Evolutionary conservation across 2,888 invertebrate species (phyloP).

Genomic region (Acanthosepion esculentum): DNA sequence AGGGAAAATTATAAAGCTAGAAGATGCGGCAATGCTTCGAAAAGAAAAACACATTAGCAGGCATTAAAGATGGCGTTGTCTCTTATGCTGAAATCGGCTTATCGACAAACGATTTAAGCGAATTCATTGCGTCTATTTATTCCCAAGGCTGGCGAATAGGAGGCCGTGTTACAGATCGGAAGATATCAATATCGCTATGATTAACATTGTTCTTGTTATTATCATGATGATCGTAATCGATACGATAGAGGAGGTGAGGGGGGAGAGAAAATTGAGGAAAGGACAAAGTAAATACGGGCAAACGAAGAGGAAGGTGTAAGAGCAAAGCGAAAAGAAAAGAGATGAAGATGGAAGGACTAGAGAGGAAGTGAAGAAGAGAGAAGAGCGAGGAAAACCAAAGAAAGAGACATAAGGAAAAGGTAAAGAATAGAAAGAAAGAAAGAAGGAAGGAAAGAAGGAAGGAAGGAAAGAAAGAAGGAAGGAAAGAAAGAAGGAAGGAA

Average conservation of each 20-base stretch:
- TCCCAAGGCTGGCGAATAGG: neutral
- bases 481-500: no score
- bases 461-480: no score
- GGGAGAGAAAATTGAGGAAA: neutral
- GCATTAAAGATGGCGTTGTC: neutral
- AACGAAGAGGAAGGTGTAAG: neutral
- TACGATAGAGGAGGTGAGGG: neutral
- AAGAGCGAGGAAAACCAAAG: fast-evolving
- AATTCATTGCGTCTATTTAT: constrained; percentile 33
- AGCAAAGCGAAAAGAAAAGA: neutral
- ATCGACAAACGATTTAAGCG: neutral
- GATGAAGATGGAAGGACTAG: neutral
- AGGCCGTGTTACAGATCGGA: neutral
- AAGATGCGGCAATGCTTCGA: neutral
- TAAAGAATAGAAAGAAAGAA: neutral
- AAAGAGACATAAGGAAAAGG: neutral
- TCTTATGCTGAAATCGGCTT: neutral
- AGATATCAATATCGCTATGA: neutral
- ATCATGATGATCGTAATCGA: neutral
- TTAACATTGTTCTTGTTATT: neutral
- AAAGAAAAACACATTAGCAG: neutral
- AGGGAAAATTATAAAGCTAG: neutral
- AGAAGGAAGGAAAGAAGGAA: neutral
- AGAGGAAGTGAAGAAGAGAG: neutral
- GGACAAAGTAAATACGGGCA: neutral